These are phyloP conservation scores for Megalopta genalis DNA, from an alignment of 1,140 invertebrate genomes.

Conservation along the genomic window DNA sequence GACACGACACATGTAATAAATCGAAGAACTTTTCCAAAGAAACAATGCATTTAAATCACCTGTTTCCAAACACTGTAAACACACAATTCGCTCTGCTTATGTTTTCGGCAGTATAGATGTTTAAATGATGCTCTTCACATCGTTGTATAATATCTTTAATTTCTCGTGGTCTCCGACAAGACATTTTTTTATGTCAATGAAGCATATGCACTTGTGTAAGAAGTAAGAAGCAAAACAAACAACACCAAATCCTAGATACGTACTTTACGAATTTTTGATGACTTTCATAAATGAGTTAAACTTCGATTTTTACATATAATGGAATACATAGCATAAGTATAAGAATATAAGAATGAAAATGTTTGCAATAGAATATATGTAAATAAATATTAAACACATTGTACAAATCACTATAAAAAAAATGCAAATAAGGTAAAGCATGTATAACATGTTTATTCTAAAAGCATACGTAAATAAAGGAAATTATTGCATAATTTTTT, in stretches of 20 bases:
- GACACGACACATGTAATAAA: background rate
- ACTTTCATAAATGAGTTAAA: constrained; percentile 14
- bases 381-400: constrained; percentile 16
- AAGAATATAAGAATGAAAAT: constrained; percentile 3
- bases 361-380: background rate
- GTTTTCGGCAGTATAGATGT: constrained; percentile 34
- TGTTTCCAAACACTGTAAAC: background rate
- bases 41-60: constrained; percentile 1
- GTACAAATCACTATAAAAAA: constrained; percentile 17
- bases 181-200: constrained; percentile 5
- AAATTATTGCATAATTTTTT: constrained; percentile 34
- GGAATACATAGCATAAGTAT: constrained; percentile 2
- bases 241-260: constrained; percentile 4
- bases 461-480: background rate
- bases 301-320: constrained; percentile 15
- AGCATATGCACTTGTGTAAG: constrained; percentile 7
- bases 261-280: constrained; percentile 9
- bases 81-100: background rate
- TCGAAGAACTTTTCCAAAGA: background rate
- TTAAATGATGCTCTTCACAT: background rate
- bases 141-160: background rate
- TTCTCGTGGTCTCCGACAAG: constrained; percentile 30
- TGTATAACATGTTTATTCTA: constrained; percentile 31
- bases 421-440: constrained; percentile 24
- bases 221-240: constrained; percentile 20